Base-by-base conservation (phyloP, 2,113 vertebrate species). In the Xyliphius kryptos region DNA sequence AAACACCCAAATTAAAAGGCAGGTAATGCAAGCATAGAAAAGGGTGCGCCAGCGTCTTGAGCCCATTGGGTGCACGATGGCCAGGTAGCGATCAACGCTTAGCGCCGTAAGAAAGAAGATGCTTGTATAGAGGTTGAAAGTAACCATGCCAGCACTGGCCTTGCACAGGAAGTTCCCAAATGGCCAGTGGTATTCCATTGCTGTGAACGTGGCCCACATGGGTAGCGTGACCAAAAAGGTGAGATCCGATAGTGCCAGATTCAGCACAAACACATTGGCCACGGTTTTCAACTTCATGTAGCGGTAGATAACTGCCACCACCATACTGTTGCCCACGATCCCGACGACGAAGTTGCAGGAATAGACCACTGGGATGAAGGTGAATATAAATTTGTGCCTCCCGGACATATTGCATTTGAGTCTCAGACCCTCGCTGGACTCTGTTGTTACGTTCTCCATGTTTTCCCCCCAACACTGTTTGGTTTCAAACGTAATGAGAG, bases 201-300 rank as follows among this genome's bases (percentile, higher is more conserved):
- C 94, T 0, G 94, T 90, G 76, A 88, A 90, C 37, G 86, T 88
- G 1, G 94, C 94, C 96, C 96, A 99, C 71, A 99, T 87, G 0
- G 96, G 96, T 72, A 99, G 77, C 0, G 95, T 99, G 73, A 97
- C 85, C 37, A 99, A 69, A 70, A 98, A 99, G 49, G 92, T 97
- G 61, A 98, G 81, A 76, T 99, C 96, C 1, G 96, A 96, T 32
- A 97, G 67, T 0, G 96, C 96, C 15, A 99, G 84, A 73, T 99
- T 99, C 49, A 99, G 80, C 53, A 99, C 89, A 32, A 98, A 97
- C 37, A 98, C 86, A 60, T 93, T 94, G 72, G 96, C 94, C 15
- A 99, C 93, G 0, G 91, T 96, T 83, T 93, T 97, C 51, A 97
- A 72, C 78, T 95, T 99, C 91, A 97, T 93, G 81, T 95, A 97